phyloP scores from a whole-genome alignment of 1,140 invertebrate genomes.

The Bombus superbus region DNA sequence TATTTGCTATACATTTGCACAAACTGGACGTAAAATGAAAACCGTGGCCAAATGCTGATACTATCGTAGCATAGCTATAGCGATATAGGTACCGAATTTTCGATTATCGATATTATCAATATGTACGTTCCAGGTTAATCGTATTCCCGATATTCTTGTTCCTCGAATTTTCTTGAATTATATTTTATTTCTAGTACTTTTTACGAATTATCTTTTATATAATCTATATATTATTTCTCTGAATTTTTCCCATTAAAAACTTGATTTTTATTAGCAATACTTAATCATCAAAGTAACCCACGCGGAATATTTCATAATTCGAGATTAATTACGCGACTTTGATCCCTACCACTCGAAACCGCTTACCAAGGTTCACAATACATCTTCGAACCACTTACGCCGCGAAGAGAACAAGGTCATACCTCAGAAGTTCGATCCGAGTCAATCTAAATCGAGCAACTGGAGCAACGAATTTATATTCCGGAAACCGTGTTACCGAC shows the following conservation, averaged over 20 bases:
- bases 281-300: too few relatives aligned
- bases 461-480: not conserved
- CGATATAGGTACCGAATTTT: too few relatives aligned
- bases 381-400: not conserved
- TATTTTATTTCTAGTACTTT: not conserved
- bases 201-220: not conserved
- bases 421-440: slow-evolving; percentile 5
- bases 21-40: too few relatives aligned
- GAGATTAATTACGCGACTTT: not conserved
- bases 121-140: too few relatives aligned
- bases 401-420: not conserved
- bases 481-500: slow-evolving; percentile 16
- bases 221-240: not conserved
- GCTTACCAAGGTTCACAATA: not conserved
- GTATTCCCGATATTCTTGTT: too few relatives aligned
- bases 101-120: too few relatives aligned
- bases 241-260: not conserved
- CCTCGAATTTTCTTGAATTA: too few relatives aligned
- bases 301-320: not conserved
- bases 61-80: too few relatives aligned
- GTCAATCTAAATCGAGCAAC: not conserved
- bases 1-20: not conserved
- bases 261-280: not conserved
- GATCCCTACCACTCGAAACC: not conserved
- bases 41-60: not conserved